Evolutionary conservation across 2,888 invertebrate genomes (phyloP).

Genomic region (Atrina japonica): DNA sequence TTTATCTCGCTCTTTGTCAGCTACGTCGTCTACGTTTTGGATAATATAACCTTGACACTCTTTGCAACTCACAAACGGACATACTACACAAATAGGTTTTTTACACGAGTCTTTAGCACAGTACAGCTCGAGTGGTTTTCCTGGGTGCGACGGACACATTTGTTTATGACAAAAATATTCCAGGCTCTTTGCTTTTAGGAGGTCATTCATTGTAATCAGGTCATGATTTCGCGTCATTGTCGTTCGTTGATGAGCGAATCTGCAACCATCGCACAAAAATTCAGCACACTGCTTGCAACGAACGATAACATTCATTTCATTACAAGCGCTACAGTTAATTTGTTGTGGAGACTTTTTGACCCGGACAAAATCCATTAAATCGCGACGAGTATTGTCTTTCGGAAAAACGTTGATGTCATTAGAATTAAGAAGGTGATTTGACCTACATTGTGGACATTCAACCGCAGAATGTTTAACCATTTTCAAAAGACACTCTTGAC

Average conservation of each 20-base stretch:
- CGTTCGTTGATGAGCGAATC: neutral
- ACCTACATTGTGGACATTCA: slow-evolving; percentile 28
- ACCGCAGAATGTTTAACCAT: slow-evolving; percentile 8
- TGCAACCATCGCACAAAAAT: slow-evolving; percentile 9
- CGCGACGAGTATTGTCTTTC: slow-evolving; percentile 6
- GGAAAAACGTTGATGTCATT: neutral
- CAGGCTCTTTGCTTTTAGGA: neutral
- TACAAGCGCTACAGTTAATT: neutral
- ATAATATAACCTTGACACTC: slow-evolving; percentile 25
- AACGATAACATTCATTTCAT: neutral
- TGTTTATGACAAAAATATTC: neutral
- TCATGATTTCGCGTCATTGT: neutral
- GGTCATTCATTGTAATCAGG: neutral
- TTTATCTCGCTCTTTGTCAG: neutral
- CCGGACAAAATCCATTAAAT: slow-evolving; percentile 5
- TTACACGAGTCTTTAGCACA: neutral
- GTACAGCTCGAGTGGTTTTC: slow-evolving; percentile 2
- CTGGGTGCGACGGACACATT: neutral
- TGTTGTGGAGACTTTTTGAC: neutral
- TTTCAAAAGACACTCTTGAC: slow-evolving; percentile 30
- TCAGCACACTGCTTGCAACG: neutral
- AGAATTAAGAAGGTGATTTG: slow-evolving; percentile 13
- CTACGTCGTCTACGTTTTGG: slow-evolving; percentile 4
- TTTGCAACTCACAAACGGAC: slow-evolving; percentile 17
- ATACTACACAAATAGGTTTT: slow-evolving; percentile 1